These are phyloP conservation scores for Parapsyche elsis DNA, from an alignment of 1,140 invertebrate genomes.

Conservation along the genomic window DNA sequence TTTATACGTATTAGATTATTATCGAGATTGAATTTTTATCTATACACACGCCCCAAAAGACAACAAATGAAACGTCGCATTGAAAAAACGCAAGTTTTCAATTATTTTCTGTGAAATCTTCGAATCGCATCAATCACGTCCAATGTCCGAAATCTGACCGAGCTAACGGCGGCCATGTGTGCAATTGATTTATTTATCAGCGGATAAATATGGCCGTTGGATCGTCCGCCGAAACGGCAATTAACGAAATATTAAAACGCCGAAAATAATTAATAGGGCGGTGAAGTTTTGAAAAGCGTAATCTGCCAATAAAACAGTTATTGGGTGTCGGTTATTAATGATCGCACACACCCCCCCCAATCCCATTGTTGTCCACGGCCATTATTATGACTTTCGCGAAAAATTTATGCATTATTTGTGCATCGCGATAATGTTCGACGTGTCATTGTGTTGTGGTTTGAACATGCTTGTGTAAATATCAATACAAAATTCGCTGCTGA, in stretches of 20 bases:
- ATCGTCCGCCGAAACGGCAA: constrained; percentile 13
- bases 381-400: background rate
- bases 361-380: background rate
- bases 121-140: background rate
- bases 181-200: constrained; percentile 18
- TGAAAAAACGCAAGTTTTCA: background rate
- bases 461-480: too few relatives aligned
- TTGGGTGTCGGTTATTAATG: constrained; percentile 25
- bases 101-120: background rate
- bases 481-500: too few relatives aligned
- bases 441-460: too few relatives aligned
- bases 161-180: background rate
- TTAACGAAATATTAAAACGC: constrained; percentile 20
- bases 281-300: constrained; percentile 16
- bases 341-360: background rate
- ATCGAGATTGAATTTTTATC: too few relatives aligned
- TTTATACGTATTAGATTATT: too few relatives aligned
- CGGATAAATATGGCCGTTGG: constrained; percentile 18
- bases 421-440: too few relatives aligned
- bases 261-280: constrained; percentile 19
- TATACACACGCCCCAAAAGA: background rate
- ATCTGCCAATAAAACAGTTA: constrained; percentile 30
- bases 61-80: background rate
- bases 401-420: background rate
- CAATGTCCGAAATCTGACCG: background rate